Evolutionary conservation across 2,113 vertebrate genomes (phyloP), one percentile per base, ranked within the genome.

Genomic region (Ancistrus triradiatus): DNA sequence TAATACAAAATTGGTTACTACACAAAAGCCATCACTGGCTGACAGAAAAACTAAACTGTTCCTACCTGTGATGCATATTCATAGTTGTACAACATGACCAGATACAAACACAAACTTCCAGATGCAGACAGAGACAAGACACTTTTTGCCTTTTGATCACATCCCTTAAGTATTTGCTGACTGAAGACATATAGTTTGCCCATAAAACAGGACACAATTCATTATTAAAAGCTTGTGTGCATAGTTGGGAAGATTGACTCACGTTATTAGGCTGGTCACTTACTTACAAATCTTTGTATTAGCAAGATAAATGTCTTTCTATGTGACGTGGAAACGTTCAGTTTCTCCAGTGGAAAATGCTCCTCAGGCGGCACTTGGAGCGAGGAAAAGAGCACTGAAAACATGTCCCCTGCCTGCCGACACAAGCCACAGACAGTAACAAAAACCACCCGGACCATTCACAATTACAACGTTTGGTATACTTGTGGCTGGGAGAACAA

Each of bases 381-480:
- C 19, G 35, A 27, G 40, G 51, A 46, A 25, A 48, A 27, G 42
- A 8, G 59, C 50, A 19, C 25, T n/a, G 37, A 31, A 65, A 60
- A 13, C 13, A 11, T 24, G 25, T 17, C 22, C 18, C 10, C 2
- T 17, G 28, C 17, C 33, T 42, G 46, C 55, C 22, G 7, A 51
- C 37, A 46, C 27, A 11, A 53, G 43, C 49, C 33, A 4, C 49
- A 43, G 47, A 28, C 44, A 33, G 68, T 33, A 61, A 61, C 63
- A 57, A 50, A 42, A 62, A 18, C 42, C 50, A 33, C 19, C 24
- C 33, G 8, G n/a, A 56, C 25, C 22, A 43, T 15, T 70, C 22
- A 18, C 6, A 25, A 38, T 27, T 21, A 52, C 50, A 27, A 27
- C 3, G 4, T 56, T 68, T 48, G 43, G 8, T n/a, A n/a, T 22